Percentiles rank a stretch among this genome's conserved stretches.
Evolutionary conservation across 2,888 invertebrate genomes (phyloP).

Genomic region (Melinaea marsaeus): DNA sequence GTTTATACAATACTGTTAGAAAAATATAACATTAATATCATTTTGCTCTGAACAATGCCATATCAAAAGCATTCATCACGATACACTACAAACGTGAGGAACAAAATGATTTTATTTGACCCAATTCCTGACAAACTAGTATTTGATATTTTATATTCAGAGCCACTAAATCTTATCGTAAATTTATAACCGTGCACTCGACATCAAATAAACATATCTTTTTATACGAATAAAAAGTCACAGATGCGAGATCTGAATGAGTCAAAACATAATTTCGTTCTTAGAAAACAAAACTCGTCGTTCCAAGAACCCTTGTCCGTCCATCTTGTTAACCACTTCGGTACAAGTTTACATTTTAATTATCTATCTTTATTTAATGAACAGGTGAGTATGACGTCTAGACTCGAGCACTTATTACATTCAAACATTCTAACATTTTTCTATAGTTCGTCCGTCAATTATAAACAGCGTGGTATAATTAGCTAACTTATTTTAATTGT

Average conservation of each 20-base stretch:
- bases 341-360: slow-evolving; percentile 38
- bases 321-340: slow-evolving; percentile 44
- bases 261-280: slow-evolving; percentile 49
- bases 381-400: not conserved
- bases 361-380: slow-evolving; percentile 27
- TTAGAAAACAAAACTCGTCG: slow-evolving; percentile 42
- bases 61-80: slow-evolving; percentile 1
- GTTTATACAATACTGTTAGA: too few species aligned
- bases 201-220: slow-evolving; percentile 17
- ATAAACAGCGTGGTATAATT: too few species aligned
- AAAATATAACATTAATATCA: not conserved
- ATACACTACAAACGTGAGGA: not conserved
- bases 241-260: slow-evolving; percentile 33
- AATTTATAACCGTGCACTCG: slow-evolving; percentile 7
- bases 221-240: slow-evolving; percentile 26
- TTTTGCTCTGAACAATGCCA: not conserved
- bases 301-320: slow-evolving; percentile 41
- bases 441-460: too few species aligned
- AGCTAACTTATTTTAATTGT: too few species aligned
- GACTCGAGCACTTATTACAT: not conserved
- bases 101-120: slow-evolving; percentile 7
- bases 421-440: not conserved
- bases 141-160: slow-evolving; percentile 1
- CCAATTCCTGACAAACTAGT: slow-evolving; percentile 5
- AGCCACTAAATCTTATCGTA: slow-evolving; percentile 2